Evolutionary conservation across 2,797 vertebrate species (phyloP).

Genomic region (Enteromius anoplus): DNA sequence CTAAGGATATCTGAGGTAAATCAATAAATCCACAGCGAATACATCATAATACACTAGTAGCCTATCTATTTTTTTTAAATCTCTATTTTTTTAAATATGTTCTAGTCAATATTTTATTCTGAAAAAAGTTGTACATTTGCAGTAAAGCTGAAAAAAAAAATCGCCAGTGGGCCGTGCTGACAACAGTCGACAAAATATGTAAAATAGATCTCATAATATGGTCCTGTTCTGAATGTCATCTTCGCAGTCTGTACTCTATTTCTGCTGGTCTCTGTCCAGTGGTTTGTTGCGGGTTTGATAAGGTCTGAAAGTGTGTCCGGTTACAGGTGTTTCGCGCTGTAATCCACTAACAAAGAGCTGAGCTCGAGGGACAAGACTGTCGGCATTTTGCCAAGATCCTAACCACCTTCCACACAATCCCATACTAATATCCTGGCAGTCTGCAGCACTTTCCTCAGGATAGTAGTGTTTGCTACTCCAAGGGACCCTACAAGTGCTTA

Average conservation of each 20-base stretch:
- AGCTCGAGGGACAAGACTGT: not conserved
- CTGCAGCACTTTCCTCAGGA: not conserved
- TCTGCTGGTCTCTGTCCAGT: not conserved
- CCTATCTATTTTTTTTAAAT: not conserved
- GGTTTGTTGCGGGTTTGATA: not conserved
- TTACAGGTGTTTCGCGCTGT: not conserved
- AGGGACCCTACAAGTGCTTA: not conserved
- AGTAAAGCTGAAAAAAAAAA: not conserved
- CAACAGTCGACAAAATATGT: not conserved
- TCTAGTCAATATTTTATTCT: not conserved
- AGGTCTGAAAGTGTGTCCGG: slow-evolving; percentile 7
- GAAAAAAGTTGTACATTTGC: not conserved
- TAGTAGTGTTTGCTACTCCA: not conserved
- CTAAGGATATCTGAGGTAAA: not conserved
- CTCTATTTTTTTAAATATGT: not conserved
- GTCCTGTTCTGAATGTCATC: not conserved
- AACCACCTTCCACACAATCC: not conserved
- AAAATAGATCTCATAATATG: not conserved
- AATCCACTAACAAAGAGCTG: slow-evolving; percentile 26
- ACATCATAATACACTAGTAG: too few relatives aligned
- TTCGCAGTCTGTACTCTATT: not conserved
- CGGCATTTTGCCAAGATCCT: slow-evolving; percentile 10
- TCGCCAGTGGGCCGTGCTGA: not conserved
- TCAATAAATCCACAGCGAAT: not conserved
- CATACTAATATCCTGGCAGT: slow-evolving; percentile 29